Evolutionary conservation across 2,888 invertebrate species (phyloP).

Genomic region (Tuta absoluta): DNA sequence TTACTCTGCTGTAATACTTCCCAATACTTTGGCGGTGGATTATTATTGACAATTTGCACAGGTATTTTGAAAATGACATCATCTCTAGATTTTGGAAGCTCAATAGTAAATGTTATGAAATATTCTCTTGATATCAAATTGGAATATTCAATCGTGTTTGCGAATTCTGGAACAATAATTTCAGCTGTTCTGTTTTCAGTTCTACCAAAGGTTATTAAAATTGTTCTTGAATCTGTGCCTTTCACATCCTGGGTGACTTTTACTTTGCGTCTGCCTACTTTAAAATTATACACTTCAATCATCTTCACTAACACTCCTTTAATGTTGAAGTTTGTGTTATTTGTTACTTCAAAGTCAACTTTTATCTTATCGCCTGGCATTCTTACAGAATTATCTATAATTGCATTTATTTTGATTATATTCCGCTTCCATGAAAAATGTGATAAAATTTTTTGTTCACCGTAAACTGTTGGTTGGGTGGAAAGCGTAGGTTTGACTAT

Average conservation of each 20-base stretch:
- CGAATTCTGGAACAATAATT: conserved; percentile 30
- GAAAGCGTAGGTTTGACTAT: conserved; percentile 27
- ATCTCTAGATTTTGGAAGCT: conserved; percentile 28
- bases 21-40: conserved; percentile 29
- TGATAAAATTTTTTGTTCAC: conserved; percentile 31
- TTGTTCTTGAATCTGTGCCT: conserved; percentile 26
- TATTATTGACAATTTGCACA: conserved; percentile 30
- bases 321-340: conserved; percentile 34
- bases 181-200: conserved; percentile 29
- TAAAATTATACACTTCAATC: conserved; percentile 29
- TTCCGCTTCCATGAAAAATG: conserved; percentile 29
- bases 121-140: conserved; percentile 32
- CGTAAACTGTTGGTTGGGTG: conserved; percentile 31
- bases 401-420: conserved; percentile 31
- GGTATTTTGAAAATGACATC: conserved; percentile 33
- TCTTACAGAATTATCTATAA: conserved; percentile 31
- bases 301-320: conserved; percentile 30
- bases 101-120: conserved; percentile 28
- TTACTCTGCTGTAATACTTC: conserved; percentile 30
- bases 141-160: conserved; percentile 30
- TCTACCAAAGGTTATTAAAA: conserved; percentile 24
- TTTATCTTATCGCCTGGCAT: conserved; percentile 30
- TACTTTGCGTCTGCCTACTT: conserved; percentile 19
- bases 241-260: conserved; percentile 25
- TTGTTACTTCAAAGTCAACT: conserved; percentile 32